Conservation (phyloP, 2,113 vertebrate species). For the Halichoeres trimaculatus region DNA sequence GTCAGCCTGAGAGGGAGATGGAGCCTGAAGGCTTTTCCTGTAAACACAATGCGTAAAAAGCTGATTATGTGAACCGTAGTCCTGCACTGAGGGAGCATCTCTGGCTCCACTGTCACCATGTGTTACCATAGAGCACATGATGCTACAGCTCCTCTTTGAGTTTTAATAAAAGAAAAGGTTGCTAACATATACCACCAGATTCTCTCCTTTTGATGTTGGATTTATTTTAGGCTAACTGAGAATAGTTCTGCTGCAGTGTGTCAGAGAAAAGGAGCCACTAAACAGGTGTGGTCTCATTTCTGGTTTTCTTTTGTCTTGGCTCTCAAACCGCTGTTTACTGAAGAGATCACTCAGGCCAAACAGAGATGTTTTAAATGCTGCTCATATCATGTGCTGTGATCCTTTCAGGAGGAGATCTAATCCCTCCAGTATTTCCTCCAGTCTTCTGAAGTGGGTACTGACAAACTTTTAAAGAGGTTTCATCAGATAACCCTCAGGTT, state of each 20-base stretch:
- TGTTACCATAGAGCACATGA: not conserved
- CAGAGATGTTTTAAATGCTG: no score
- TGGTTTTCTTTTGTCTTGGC: not conserved
- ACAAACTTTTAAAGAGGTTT: not conserved
- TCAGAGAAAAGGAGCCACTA: no score
- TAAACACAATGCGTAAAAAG: no score
- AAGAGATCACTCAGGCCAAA: not conserved
- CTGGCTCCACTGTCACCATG: no score
- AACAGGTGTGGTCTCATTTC: no score
- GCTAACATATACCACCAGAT: not conserved
- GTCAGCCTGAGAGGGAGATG: no score
- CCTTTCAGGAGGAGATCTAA: not conserved
- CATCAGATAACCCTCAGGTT: not conserved
- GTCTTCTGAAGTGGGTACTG: not conserved
- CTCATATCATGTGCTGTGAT: not conserved
- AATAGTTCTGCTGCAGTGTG: no score
- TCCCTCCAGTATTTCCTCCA: not conserved
- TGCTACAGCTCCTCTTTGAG: not conserved
- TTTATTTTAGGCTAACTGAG: not conserved
- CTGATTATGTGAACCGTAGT: not conserved
- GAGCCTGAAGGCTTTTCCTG: not conserved
- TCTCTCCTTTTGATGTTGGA: no score
- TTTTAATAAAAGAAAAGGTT: not conserved
- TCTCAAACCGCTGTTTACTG: not conserved
- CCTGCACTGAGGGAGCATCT: not conserved